A percentile compares a stretch with the other conserved stretches of the same genome.
Evolutionary conservation across 2,888 invertebrate species (phyloP).

Genomic region (Callimorpha dominula): DNA sequence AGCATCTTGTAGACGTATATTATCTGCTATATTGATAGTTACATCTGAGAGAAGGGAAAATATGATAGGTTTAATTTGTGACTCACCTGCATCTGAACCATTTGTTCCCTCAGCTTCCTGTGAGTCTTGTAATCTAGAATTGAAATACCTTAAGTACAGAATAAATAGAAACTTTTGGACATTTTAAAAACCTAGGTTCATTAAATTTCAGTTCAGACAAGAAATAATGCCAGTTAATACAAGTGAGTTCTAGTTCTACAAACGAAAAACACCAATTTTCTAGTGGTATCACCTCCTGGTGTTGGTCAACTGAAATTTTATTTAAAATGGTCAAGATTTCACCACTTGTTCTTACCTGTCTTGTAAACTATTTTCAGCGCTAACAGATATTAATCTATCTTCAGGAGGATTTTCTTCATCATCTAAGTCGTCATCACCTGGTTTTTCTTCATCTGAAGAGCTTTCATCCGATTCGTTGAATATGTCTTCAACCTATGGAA

Average conservation of each 20-base stretch:
- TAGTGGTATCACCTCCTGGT: too few relatives aligned
- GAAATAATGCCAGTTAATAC: too few relatives aligned
- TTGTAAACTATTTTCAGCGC: constrained; percentile 71
- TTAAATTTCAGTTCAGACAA: too few relatives aligned
- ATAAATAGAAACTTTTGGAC: too few relatives aligned
- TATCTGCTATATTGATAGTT: not conserved
- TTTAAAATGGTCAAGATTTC: not conserved
- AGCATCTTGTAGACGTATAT: too few relatives aligned
- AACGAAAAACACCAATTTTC: too few relatives aligned
- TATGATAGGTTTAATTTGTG: not conserved
- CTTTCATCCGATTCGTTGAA: constrained; percentile 89
- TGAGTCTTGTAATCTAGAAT: constrained; percentile 67
- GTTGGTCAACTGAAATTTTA: not conserved
- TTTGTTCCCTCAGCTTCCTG: constrained; percentile 68
- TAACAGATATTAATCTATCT: constrained; percentile 71
- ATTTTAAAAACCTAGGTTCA: too few relatives aligned
- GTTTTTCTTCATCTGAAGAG: constrained; percentile 77
- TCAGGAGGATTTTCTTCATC: constrained; percentile 81
- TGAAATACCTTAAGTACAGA: constrained; percentile 16
- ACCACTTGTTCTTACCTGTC: constrained; percentile 15
- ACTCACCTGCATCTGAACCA: constrained; percentile 74
- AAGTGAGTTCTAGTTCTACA: too few relatives aligned
- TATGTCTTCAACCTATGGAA: constrained; percentile 89
- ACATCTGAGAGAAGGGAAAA: not conserved
- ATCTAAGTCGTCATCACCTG: constrained; percentile 73